phyloP scores from a whole-genome alignment of 2,797 vertebrate genomes.

The Adelosebastes latens region DNA sequence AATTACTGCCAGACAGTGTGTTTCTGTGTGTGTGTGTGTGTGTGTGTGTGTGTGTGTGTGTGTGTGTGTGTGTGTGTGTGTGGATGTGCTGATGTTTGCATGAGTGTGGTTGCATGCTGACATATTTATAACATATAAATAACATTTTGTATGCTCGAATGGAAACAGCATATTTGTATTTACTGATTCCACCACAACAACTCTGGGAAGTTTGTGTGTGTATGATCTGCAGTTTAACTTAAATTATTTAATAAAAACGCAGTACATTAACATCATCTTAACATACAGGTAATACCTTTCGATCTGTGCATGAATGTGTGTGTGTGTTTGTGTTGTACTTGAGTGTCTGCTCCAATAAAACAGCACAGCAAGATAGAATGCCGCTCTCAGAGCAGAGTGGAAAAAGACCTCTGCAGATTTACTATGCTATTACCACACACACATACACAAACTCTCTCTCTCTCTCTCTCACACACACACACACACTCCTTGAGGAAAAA shows the following conservation, averaged over 20 bases:
- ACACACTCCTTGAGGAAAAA: slow-evolving; percentile 43
- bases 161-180: slow-evolving; percentile 14
- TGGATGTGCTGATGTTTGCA: slow-evolving; percentile 22
- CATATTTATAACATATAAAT: slow-evolving; percentile 15
- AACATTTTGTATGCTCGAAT: slow-evolving; percentile 24
- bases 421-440: slow-evolving; percentile 70
- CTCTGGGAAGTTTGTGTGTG: background rate
- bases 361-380: slow-evolving; percentile 59
- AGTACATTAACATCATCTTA: slow-evolving; percentile 20
- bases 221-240: background rate
- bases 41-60: slow-evolving; percentile 3
- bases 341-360: slow-evolving; percentile 66
- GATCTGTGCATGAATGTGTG: slow-evolving; percentile 23
- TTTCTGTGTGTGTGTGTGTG: slow-evolving; percentile 16
- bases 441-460: slow-evolving; percentile 37
- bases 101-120: slow-evolving; percentile 3
- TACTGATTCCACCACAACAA: background rate
- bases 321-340: slow-evolving; percentile 50
- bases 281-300: slow-evolving; percentile 13
- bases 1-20: slow-evolving; percentile 67
- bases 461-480: background rate
- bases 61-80: slow-evolving; percentile 6
- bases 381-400: slow-evolving; percentile 62
- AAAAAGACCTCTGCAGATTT: slow-evolving; percentile 77
- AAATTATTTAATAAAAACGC: background rate